These are phyloP conservation scores for Tauraco erythrolophus DNA, from an alignment of 2,113 vertebrate genomes.

Conservation along the genomic window DNA sequence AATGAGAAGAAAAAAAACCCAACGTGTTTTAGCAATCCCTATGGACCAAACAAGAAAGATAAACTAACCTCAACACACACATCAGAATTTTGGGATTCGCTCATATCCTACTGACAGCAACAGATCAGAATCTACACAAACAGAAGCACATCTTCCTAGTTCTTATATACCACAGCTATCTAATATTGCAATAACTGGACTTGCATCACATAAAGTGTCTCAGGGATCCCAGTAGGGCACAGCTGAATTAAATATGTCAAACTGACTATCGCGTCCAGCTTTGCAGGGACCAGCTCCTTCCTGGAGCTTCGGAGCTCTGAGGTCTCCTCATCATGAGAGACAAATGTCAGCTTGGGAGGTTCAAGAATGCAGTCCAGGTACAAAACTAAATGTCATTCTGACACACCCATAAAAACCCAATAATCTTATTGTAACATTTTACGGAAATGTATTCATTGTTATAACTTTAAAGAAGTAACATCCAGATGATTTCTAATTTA, in stretches of 20 bases:
- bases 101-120: not conserved
- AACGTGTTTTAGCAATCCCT: not conserved
- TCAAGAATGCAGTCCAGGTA: not conserved
- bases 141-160: not conserved
- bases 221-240: not conserved
- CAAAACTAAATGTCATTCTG: not conserved
- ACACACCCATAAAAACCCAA: not conserved
- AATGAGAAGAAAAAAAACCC: rapidly evolving
- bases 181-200: not conserved
- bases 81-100: not conserved
- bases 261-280: not conserved
- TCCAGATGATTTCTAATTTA: not conserved
- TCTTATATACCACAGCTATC: not conserved
- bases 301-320: not conserved
- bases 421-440: not conserved
- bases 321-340: not conserved
- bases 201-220: not conserved
- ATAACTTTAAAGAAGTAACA: not conserved
- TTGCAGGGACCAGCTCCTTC: not conserved
- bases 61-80: not conserved
- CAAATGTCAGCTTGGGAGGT: not conserved
- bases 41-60: not conserved
- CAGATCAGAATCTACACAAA: not conserved
- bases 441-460: not conserved
- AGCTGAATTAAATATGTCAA: not conserved